Conservation (phyloP, 2,888 invertebrate species). For the Lymantria monacha region DNA sequence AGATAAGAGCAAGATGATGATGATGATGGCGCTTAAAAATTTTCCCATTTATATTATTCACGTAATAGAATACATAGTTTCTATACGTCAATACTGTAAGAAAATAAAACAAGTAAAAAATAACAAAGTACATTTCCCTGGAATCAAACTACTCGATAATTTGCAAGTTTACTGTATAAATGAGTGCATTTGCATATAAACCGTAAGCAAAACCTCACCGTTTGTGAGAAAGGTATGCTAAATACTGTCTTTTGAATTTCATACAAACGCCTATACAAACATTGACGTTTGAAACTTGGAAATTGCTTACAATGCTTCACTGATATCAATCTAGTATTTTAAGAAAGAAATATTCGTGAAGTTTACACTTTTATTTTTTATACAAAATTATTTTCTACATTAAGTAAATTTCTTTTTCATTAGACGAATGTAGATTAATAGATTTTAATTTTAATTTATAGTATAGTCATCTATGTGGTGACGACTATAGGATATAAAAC, state of each 20-base stretch:
- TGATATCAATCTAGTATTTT: constrained; percentile 3
- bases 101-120: neutral
- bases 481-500: no score
- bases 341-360: no score
- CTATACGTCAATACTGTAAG: neutral
- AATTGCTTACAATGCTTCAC: constrained; percentile 2
- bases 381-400: no score
- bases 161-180: constrained; percentile 24
- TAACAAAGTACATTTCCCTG: neutral
- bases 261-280: constrained; percentile 14
- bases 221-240: constrained; percentile 31
- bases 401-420: no score
- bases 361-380: no score
- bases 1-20: no score
- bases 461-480: no score
- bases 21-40: no score
- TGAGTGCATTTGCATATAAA: constrained; percentile 26
- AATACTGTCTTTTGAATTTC: constrained; percentile 26
- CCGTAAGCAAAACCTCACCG: constrained; percentile 7
- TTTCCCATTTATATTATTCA: no score
- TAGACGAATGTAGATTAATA: no score
- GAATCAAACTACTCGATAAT: constrained; percentile 9
- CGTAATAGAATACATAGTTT: neutral
- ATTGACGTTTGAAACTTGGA: constrained; percentile 12
- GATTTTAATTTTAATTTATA: no score